Base-by-base conservation (phyloP, 2,888 invertebrate species). In the Lathronympha strigana region DNA sequence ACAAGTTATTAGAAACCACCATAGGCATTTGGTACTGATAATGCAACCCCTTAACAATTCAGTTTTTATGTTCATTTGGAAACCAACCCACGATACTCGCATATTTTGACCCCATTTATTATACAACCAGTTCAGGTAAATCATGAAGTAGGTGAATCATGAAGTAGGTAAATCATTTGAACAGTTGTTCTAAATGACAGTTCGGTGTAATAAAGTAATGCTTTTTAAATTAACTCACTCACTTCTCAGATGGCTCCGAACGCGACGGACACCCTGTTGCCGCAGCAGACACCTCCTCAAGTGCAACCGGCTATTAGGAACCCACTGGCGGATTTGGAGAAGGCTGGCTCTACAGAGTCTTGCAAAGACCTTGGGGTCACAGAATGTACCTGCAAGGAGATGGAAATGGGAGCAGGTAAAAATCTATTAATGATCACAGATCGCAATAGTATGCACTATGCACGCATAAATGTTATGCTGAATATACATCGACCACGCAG, bases 191-290 rank as follows among this genome's bases (percentile, higher is more conserved):
- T 4, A 25, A 25, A 3, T 25, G 3, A 25, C 3, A 25, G 3
- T 4, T 25, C 6, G 25, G 6, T 6, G 3, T 25, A 4, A 25
- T 25, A 25, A 31, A 1, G 4, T 31, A 33, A 33, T 11, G 11
- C 33, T 1, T 3, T 11, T 33, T 31, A 4, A 54, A 43, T 45
- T 31, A 19, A 9, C 9, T 64, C n/a, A 51, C 23, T 47, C 49
- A 31, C 15, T 33, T 75, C 69, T 4, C 76, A 86, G 87, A 87
- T 86, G 84, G 72, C 82, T n/a, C 79, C 82, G 2, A 80, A 82
- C 33, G 77, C 78, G 38, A 71, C 79, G 15, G 83, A 84, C 25
- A 76, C 67, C 28, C 73, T 87, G 0, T 71, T 87, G 13, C 75
- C 78, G 0, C 79, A 80, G 40, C 67, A 62, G 17, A 53, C 13